phyloP scores from a whole-genome alignment of 2,113 vertebrate genomes.

The Tachuris rubrigastra region DNA sequence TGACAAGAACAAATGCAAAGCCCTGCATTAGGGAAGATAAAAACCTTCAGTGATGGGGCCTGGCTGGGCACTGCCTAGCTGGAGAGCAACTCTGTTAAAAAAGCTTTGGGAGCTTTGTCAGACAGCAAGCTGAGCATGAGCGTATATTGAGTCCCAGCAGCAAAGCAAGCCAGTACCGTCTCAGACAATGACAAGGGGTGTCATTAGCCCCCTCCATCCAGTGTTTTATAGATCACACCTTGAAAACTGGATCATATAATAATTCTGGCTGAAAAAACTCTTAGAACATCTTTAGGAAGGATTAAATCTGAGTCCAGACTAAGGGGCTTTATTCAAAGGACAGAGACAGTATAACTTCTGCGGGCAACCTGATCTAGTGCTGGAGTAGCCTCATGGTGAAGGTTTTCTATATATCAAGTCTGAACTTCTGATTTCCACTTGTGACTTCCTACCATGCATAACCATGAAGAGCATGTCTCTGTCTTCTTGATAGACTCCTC shows the following conservation, averaged over 20 bases:
- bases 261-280: not conserved
- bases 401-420: not conserved
- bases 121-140: not conserved
- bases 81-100: not conserved
- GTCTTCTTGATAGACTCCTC: not conserved
- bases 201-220: not conserved
- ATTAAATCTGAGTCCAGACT: not conserved
- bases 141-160: not conserved
- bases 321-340: not conserved
- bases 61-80: not conserved
- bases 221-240: not conserved
- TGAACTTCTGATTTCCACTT: not conserved
- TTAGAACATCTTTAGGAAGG: not conserved
- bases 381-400: not conserved
- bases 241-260: not conserved
- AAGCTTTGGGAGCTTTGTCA: not conserved
- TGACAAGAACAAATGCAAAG: not conserved
- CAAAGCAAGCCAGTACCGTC: not conserved
- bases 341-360: not conserved
- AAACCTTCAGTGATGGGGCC: not conserved
- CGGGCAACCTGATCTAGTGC: not conserved
- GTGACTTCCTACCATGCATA: not conserved
- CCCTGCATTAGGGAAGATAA: not conserved
- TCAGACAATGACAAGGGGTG: not conserved
- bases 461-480: not conserved